Conservation (phyloP, 37 sponge, comb jelly and placozoan genomes). For the Haliclona indistincta region DNA sequence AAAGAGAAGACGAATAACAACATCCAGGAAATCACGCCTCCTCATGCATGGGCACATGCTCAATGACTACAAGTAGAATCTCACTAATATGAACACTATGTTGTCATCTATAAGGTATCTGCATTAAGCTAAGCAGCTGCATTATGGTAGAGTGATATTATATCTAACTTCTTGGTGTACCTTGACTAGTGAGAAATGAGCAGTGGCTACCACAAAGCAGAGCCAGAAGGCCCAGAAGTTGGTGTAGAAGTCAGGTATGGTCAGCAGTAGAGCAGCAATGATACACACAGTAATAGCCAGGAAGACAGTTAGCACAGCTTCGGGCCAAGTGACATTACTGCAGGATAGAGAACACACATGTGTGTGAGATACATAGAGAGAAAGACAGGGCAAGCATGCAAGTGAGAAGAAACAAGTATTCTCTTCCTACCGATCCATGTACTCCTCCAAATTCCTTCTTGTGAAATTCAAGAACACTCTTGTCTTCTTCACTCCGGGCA, state of each 20-base stretch:
- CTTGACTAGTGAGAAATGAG: conserved; percentile 87
- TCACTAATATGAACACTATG: too few relatives aligned
- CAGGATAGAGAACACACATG: neutral
- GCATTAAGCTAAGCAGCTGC: too few relatives aligned
- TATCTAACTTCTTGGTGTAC: conserved; percentile 8
- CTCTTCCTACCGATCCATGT: conserved; percentile 60
- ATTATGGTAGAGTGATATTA: too few relatives aligned
- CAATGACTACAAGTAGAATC: too few relatives aligned
- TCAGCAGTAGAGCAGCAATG: conserved; percentile 53
- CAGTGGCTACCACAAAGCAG: conserved; percentile 73
- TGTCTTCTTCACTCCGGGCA: conserved; percentile 53
- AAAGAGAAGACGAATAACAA: neutral
- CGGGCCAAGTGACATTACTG: conserved; percentile 56
- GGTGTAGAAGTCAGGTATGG: conserved; percentile 59
- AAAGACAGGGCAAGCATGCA: neutral
- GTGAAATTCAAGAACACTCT: conserved; percentile 34
- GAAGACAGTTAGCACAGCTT: conserved; percentile 28
- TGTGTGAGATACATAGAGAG: neutral
- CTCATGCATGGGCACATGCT: too few relatives aligned
- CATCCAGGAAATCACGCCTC: too few relatives aligned
- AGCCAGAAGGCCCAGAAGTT: conserved; percentile 62
- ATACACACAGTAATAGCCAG: conserved; percentile 63
- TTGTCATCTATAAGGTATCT: too few relatives aligned
- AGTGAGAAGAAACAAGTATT: neutral
- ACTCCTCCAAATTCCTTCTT: conserved; percentile 56